Base-by-base conservation (phyloP, 2,113 vertebrate genomes). In the Synodontis membranacea region DNA sequence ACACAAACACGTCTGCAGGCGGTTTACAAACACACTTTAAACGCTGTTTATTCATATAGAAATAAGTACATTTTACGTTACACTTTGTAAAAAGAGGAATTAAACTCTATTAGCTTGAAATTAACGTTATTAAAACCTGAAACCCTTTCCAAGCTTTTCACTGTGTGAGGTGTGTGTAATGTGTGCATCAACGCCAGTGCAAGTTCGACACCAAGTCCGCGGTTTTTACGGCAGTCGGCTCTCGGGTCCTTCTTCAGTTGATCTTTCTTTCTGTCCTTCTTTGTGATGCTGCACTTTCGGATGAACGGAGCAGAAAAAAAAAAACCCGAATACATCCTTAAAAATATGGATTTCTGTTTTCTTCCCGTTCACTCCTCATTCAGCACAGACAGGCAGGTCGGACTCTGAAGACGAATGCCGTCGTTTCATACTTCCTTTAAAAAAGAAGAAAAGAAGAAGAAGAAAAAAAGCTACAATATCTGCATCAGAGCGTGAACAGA, bases 31-130 rank as follows among this genome's bases (percentile, higher is more conserved):
- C 91, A 92, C 91, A 89, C 93, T 94, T 92, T 89, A 93, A 93
- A 92, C 87, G 86, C 89, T 92, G 89, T 92, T 95, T 95, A 95
- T 95, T 96, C 84, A 52, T 93, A 93, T 92, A 95, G 93, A 95
- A 95, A 95, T 94, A 94, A 91, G 92, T 90, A 92, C 88, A 92
- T 89, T 92, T 93, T 56, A 68, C 56, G 34, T 94, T 93, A 94
- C 91, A 94, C 93, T 92, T 91, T 9, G 90, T 94, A 94, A 92
- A 95, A 94, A 94, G 90, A 91, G 89, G 93, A 91, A 92, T 93
- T 94, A 88, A 93, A 91, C 83, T 86, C 92, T 92, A 93, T 92
- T 94, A 94, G 92, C 92, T 90, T 92, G 83, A 91, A 88, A 90
- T 82, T 85, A 91, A 88, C 89, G 91, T 92, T 93, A 92, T 88